phyloP scores from a whole-genome alignment of 2,113 vertebrate species.

The Nesoenas mayeri region DNA sequence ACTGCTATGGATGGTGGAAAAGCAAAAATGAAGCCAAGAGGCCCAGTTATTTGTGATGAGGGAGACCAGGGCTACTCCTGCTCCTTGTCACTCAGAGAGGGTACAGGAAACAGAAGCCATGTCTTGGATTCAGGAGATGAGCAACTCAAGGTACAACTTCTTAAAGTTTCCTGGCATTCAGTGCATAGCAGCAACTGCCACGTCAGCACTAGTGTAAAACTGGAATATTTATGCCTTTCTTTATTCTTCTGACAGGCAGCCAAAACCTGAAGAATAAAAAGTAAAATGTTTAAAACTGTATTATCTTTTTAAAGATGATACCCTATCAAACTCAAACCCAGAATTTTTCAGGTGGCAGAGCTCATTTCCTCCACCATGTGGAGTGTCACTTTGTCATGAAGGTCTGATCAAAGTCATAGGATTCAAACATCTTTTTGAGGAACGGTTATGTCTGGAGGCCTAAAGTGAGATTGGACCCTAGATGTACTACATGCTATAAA shows the following conservation, averaged over 20 bases:
- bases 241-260: not conserved
- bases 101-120: not conserved
- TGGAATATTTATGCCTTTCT: not conserved
- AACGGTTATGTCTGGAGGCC: not conserved
- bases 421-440: not conserved
- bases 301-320: not conserved
- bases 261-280: not conserved
- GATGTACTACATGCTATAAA: not conserved
- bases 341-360: not conserved
- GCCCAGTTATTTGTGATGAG: not conserved
- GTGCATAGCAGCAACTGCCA: not conserved
- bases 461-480: not conserved
- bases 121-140: not conserved
- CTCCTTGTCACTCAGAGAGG: not conserved
- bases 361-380: not conserved
- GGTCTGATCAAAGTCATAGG: not conserved
- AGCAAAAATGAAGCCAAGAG: not conserved
- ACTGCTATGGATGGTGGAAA: not conserved
- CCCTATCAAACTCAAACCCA: not conserved
- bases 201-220: not conserved
- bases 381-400: not conserved
- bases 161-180: not conserved
- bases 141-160: not conserved
- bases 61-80: not conserved
- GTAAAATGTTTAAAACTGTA: not conserved